A percentile compares a stretch with the other conserved stretches of the same genome.
Evolutionary conservation across 2,888 invertebrate species (phyloP).

Genomic region (Aproaerema taeniolella): DNA sequence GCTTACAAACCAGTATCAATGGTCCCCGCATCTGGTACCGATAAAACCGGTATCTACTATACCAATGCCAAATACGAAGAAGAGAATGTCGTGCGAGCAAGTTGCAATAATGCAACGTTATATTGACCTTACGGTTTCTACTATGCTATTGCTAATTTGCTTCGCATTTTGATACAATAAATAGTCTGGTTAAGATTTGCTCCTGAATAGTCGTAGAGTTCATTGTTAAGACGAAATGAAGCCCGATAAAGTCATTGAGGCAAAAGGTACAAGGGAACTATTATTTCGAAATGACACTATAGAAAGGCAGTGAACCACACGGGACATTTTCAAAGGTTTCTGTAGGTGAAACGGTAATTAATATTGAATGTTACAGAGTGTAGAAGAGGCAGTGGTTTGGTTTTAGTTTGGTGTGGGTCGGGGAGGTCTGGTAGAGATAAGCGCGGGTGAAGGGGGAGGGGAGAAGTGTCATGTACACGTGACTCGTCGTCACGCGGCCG

Average conservation of each 20-base stretch:
- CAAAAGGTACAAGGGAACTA: not conserved
- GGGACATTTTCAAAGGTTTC: conserved; percentile 13
- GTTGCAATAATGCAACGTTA: conserved; percentile 19
- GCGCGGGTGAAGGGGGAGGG: conserved; percentile 20
- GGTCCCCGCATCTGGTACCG: conserved; percentile 25
- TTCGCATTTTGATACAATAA: conserved; percentile 3
- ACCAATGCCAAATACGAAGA: conserved; percentile 19
- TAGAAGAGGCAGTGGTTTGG: too few relatives aligned
- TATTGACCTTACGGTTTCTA: conserved; percentile 9
- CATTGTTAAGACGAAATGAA: conserved; percentile 1
- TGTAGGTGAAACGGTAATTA: too few relatives aligned
- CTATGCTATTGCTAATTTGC: too few relatives aligned
- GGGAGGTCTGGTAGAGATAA: conserved; percentile 37
- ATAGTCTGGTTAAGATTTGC: not conserved
- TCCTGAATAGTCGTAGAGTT: not conserved
- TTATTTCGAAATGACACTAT: conserved; percentile 2
- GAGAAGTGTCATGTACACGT: conserved; percentile 35
- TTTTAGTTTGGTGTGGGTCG: conserved; percentile 20
- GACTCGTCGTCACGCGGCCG: conserved; percentile 48
- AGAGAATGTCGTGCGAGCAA: conserved; percentile 13
- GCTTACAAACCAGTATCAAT: conserved; percentile 18
- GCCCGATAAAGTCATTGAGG: not conserved
- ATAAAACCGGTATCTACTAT: conserved; percentile 28
- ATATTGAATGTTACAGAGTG: conserved; percentile 29
- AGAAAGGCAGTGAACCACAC: not conserved